Base-by-base conservation (phyloP, 92 coral and sea anemone species). In the Chrysogorgia sp. region DNA sequence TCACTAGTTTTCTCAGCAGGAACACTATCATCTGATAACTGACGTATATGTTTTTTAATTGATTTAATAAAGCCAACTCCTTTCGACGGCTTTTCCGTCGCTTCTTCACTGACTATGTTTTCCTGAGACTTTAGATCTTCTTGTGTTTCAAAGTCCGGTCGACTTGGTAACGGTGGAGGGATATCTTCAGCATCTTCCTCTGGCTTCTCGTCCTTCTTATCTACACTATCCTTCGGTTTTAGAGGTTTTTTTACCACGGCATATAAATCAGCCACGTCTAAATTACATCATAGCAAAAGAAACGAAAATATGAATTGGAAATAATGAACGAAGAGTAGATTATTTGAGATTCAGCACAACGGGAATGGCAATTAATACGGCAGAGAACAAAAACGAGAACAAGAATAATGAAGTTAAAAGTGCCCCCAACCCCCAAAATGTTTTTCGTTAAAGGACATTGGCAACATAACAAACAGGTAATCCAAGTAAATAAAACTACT, bases 111-210 rank as follows among this genome's bases (percentile, higher is more conserved):
- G 30, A 69, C 68, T 14, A 77, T 34, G 23, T 71, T 53, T 25
- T 90, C 87, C 57, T 90, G 87, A 0, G 87, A 84, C 58, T 86
- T 89, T 79, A 78, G 60, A 21, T 84, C 80, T 26, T 91, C 92
- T 41, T 85, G 89, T 63, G 61, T 75, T 50, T 87, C 86, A 55
- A 88, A 82, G 29, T 81, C 50, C 30, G 85, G 75, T 83, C 97
- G 84, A 33, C 83, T 79, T 2, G 99, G 99, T 3, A 96, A 79
- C 17, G 99, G 99, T 3, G 99, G 99, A 3, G 99, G 96, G n/a
- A 68, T 20, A 3, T 90, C 93, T 13, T 72, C 94, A 21, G 69
- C 64, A 52, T 85, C 89, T 61, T 88, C 90, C 57, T 68, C 35
- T 28, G 62, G 83, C 1, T 37, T 58, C 25, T 82, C 81, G 21